Conservation (phyloP, 2,797 vertebrate genomes). For the Nannoperca obscura region DNA sequence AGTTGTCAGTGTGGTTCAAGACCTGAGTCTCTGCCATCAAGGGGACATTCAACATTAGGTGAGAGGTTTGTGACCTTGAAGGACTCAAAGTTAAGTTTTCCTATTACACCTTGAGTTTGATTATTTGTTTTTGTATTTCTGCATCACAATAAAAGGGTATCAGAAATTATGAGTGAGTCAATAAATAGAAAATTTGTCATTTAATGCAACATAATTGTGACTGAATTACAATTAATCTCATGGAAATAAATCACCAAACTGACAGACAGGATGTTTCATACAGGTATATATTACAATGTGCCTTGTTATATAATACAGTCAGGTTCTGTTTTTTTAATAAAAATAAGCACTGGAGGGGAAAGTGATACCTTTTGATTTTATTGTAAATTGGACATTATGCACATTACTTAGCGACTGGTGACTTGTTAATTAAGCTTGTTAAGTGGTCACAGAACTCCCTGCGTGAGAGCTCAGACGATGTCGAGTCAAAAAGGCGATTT, state of each 20-base stretch:
- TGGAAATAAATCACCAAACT: slow-evolving; percentile 90
- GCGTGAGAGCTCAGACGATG: slow-evolving; percentile 51
- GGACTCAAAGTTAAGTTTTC: neutral
- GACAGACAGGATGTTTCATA: slow-evolving; percentile 93
- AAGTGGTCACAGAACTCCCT: slow-evolving; percentile 62
- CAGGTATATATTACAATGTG: slow-evolving; percentile 97
- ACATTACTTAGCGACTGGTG: slow-evolving; percentile 86
- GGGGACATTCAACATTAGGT: neutral
- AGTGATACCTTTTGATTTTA: slow-evolving; percentile 86
- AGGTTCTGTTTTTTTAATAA: slow-evolving; percentile 85
- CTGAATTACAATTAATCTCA: slow-evolving; percentile 94
- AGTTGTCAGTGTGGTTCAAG: neutral
- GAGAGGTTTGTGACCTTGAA: neutral
- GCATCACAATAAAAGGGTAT: slow-evolving; percentile 1
- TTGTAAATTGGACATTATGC: slow-evolving; percentile 89
- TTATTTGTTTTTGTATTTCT: neutral
- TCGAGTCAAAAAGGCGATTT: slow-evolving; percentile 65
- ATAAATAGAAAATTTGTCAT: slow-evolving; percentile 94
- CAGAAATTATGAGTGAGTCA: slow-evolving; percentile 77
- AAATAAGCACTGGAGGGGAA: slow-evolving; percentile 89
- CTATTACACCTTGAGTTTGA: neutral
- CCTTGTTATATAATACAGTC: slow-evolving; percentile 94
- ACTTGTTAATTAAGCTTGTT: slow-evolving; percentile 80
- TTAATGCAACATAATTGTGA: slow-evolving; percentile 94
- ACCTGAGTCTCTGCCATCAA: neutral